Base-by-base conservation (phyloP, 2,797 vertebrate genomes). In the Argya squamiceps region DNA sequence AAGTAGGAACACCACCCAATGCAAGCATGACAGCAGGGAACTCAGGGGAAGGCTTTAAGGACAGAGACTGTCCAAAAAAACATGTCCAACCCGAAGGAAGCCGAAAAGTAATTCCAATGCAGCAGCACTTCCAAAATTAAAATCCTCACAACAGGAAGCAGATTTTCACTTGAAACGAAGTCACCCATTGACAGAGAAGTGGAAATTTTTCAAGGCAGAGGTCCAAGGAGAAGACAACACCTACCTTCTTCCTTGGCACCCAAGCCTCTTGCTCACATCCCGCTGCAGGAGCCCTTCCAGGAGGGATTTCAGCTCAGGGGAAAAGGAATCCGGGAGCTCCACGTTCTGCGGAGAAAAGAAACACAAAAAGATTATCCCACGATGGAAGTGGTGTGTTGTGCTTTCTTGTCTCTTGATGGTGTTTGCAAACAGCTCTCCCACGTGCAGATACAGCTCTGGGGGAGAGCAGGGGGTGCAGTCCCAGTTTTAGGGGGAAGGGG, bases 261-360 rank as follows among this genome's bases (percentile, higher is more conserved):
- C 99, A 1, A 99, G 98, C 64, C 99, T 98, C 98, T 98, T 99
- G 92, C 98, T 97, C 13, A 99, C 98, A 8, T 99, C 99, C 62
- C 99, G 97, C 95, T 99, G 99, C 63, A 99, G 98, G 67, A 99
- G 97, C 26, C 99, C 99, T 96, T 99, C 99, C 98, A 99, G 93
- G 11, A 99, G 98, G 60, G 99, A 98, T 97, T 99, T 99, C 52
- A 99, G 98, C 65, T 99, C 99, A 0, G 98, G 97, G 8, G 99
- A 99, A 97, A 99, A 99, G 0, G 99, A 98, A 63, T 99, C 99
- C 0, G 99, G 99, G 60, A 99, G 98, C 96, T 99, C 99, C 97
- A 99, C 99, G 1, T 99, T 99, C 99, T 99, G 58, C 1, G 23
- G 18, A 13, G 52, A 44, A 84, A 56, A 53, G 26, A 10, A 44